These are phyloP conservation scores for Phania funesta DNA, from an alignment of 2,888 invertebrate species.

Conservation along the genomic window DNA sequence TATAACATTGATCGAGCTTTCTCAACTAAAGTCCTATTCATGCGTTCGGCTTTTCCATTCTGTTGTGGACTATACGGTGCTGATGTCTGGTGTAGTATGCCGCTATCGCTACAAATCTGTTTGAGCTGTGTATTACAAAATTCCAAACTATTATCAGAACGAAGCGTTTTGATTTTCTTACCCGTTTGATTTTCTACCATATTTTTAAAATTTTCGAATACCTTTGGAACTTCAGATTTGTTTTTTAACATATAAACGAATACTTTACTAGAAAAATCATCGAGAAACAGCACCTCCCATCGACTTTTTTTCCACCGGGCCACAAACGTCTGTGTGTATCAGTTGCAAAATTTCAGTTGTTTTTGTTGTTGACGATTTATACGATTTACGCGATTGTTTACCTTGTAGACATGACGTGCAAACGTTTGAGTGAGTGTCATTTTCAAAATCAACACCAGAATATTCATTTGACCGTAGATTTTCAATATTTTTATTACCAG, in stretches of 20 bases:
- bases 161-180: neutral
- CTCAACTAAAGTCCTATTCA: neutral
- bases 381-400: too few relatives aligned
- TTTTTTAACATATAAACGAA: neutral
- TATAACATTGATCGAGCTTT: too few relatives aligned
- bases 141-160: too few relatives aligned
- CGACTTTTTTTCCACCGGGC: neutral
- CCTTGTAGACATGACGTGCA: neutral
- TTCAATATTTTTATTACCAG: too few relatives aligned
- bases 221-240: neutral
- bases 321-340: too few relatives aligned
- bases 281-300: neutral
- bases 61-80: conserved; percentile 20
- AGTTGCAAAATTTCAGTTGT: too few relatives aligned
- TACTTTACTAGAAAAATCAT: neutral
- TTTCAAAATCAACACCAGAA: neutral
- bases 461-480: neutral
- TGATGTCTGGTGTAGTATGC: conserved; percentile 10
- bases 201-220: neutral
- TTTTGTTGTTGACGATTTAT: too few relatives aligned
- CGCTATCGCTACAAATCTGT: neutral
- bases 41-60: conserved; percentile 12
- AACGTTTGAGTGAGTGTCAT: neutral
- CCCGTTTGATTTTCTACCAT: neutral
- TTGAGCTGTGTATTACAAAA: too few relatives aligned